Base-by-base conservation (phyloP, 2,113 vertebrate genomes). In the Amphilophus citrinellus region DNA sequence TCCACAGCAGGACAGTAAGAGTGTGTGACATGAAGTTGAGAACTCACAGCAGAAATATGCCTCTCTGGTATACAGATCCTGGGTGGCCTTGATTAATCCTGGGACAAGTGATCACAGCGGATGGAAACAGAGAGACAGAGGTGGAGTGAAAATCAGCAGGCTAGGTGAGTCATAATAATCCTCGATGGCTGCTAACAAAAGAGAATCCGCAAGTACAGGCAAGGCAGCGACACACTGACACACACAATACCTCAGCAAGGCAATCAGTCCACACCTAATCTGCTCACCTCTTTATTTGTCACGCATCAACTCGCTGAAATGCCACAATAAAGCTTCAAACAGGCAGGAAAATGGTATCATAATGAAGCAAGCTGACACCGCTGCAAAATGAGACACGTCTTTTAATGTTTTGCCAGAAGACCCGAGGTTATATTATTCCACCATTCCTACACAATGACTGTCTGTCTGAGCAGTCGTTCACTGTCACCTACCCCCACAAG, bases 401-500 rank as follows among this genome's bases (percentile, higher is more conserved):
- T 95, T 92, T 95, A 78, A 93, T 90, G 90, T 89, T 83, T 71
- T 76, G 89, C 93, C 93, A 93, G 83, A 90, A 61, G 83, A 88
- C 91, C 92, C 73, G 86, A 90, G 91, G 91, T 90, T 90, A 84
- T 84, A 84, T 84, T 85, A 56, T 86, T 59, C 84, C 90, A 91
- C 86, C 90, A 91, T 92, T 93, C 94, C 92, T 85, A 77, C 90
- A 93, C 89, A 90, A 86, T 91, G 91, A 92, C 83, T 86, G 82
- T 92, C 86, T 93, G 87, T 89, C 91, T 93, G 86, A 87, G 88
- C 61, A 66, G 87, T 77, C 22, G 71, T 86, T 93, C 90, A 85
- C 89, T 89, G 91, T 94, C 93, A 94, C 94, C 90, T 91, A 56
- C 86, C 91, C 92, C 91, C 92, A 91, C 90, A 86, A 81, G 63